phyloP scores from a whole-genome alignment of 2,797 vertebrate genomes.

The Ptychadena robeensis region DNA sequence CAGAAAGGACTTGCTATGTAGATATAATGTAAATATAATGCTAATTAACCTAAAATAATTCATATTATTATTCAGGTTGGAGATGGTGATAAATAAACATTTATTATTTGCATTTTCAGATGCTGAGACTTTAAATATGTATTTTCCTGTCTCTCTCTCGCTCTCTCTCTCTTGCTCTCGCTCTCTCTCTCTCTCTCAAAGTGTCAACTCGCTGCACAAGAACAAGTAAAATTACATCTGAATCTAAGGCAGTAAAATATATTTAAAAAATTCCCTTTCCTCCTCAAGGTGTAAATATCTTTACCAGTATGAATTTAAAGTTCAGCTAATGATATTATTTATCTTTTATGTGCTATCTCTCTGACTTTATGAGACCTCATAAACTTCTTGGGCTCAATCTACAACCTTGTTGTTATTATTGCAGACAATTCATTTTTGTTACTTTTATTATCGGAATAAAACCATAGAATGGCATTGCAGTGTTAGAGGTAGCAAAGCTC shows the following conservation, averaged over 20 bases:
- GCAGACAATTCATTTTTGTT: slow-evolving; percentile 19
- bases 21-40: slow-evolving; percentile 63
- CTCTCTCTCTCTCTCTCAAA: slow-evolving; percentile 34
- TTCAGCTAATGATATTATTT: slow-evolving; percentile 48
- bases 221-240: slow-evolving; percentile 47
- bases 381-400: slow-evolving; percentile 35
- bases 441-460: slow-evolving; percentile 23
- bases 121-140: slow-evolving; percentile 57
- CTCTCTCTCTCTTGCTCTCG: too few species aligned
- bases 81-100: slow-evolving; percentile 62
- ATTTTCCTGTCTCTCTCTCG: slow-evolving; percentile 20
- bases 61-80: slow-evolving; percentile 60
- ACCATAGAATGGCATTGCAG: not conserved
- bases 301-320: slow-evolving; percentile 31
- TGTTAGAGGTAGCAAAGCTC: not conserved
- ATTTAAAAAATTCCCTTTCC: slow-evolving; percentile 27
- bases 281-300: slow-evolving; percentile 47
- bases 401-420: slow-evolving; percentile 25
- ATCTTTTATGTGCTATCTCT: slow-evolving; percentile 39
- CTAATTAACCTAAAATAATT: slow-evolving; percentile 62
- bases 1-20: slow-evolving; percentile 56
- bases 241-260: slow-evolving; percentile 33
- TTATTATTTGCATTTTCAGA: slow-evolving; percentile 61
- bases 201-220: slow-evolving; percentile 48
- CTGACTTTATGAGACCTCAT: slow-evolving; percentile 44